These are phyloP conservation scores for Polietes domitor DNA, from an alignment of 2,888 invertebrate species.

Conservation along the genomic window DNA sequence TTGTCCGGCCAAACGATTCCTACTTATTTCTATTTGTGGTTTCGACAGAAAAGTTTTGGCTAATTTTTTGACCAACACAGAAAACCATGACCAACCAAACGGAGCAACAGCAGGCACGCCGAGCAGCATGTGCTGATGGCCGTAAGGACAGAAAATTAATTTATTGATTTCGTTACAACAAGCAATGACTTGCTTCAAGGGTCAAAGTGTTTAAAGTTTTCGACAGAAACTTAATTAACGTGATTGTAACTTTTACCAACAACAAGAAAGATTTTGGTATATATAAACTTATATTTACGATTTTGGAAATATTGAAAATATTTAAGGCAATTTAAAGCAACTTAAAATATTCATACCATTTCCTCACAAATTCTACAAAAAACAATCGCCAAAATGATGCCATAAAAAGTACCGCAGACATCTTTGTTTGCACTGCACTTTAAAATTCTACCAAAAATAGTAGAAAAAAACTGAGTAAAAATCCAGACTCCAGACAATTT, in stretches of 20 bases:
- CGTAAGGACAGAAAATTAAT: constrained; percentile 9
- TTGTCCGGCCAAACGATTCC: neutral
- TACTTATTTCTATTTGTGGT: neutral
- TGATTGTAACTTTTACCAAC: no score
- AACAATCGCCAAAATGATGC: no score
- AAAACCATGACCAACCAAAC: neutral
- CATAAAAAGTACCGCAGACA: no score
- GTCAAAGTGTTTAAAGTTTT: neutral
- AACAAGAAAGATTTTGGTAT: no score
- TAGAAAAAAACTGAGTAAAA: neutral
- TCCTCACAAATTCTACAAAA: no score
- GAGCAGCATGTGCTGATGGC: neutral
- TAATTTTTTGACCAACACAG: constrained; percentile 2
- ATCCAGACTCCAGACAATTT: neutral
- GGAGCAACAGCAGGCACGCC: neutral
- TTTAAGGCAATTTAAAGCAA: no score
- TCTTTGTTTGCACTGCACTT: neutral
- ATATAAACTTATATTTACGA: no score
- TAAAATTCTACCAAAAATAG: neutral
- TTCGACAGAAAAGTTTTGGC: neutral
- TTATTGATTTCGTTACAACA: constrained; percentile 16
- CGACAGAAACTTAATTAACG: constrained; percentile 24
- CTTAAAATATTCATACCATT: no score
- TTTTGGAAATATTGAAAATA: no score
- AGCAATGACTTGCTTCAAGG: neutral